Evolutionary conservation across 2,888 invertebrate species (phyloP), one percentile per base, ranked within the genome.

Genomic region (Philhelius pedissequus): DNA sequence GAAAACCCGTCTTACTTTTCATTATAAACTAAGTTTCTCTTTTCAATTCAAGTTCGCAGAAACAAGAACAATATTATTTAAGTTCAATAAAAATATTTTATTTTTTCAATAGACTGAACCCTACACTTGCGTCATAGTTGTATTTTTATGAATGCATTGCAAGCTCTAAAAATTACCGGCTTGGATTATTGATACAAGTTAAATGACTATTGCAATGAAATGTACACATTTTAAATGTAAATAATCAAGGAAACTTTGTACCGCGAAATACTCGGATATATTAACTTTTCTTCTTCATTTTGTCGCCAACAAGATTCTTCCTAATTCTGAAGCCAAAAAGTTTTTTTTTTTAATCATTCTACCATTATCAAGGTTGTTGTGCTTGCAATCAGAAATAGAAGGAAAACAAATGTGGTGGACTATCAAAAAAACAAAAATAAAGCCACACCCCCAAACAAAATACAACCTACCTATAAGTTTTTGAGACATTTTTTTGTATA

Each of bases 381-480:
- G n/a, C 18, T 9, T 15, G n/a, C 25, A 7, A 56, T 22, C 35
- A 35, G 20, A 18, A 32, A 32, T 1, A 11, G 8, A 11, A 52
- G 4, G 6, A 62, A 20, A 6, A 62, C 7, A 13, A 62, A 15
- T 64, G 64, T 64, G 4, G 48, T 64, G 64, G 48, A 64, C 48
- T 64, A 64, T 20, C 48, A 48, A 56, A 11, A 4, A 50, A 0
- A 25, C 15, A 27, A 30, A 15, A 30, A 25, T 7, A 27, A 64
- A 45, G 48, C 64, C 64, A 64, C 64, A 64, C 64, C 64, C 48
- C 64, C 64, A 20, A 30, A 40, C 6, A 38, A 58, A 20, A 13
- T 7, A 54, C n/a, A n/a, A n/a, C n/a, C n/a, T 5, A 30, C 1
- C 1, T 32, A 43, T 8, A 18, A n/a, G 3, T 8, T n/a, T n/a